These are phyloP conservation scores for Pseudomyrmex flavicornis DNA, from an alignment of 1,140 invertebrate genomes.

Conservation along the genomic window DNA sequence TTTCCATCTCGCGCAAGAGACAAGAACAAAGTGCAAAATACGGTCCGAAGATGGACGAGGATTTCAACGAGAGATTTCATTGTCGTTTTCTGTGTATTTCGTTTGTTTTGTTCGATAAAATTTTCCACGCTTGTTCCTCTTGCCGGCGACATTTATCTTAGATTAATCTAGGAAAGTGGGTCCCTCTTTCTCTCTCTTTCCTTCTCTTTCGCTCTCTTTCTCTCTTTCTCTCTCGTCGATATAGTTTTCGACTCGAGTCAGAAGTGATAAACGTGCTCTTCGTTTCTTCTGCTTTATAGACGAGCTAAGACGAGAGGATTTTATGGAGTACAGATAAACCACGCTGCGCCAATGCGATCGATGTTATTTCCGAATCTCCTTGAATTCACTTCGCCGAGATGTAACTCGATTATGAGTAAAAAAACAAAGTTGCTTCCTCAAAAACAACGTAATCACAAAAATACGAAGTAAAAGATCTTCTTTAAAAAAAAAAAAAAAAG, in stretches of 20 bases:
- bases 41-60: neutral
- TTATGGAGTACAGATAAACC: slow-evolving; percentile 14
- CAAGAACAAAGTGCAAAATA: slow-evolving; percentile 14
- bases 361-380: slow-evolving; percentile 35
- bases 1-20: slow-evolving; percentile 25
- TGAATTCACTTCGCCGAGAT: slow-evolving; percentile 20
- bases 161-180: slow-evolving; percentile 58
- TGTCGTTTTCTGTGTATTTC: neutral
- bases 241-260: slow-evolving; percentile 48
- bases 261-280: slow-evolving; percentile 38
- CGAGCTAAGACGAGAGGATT: slow-evolving; percentile 12
- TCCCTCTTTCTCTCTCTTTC: neutral
- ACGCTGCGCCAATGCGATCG: neutral
- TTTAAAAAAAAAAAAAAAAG: no score
- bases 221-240: neutral
- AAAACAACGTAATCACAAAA: neutral
- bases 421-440: neutral
- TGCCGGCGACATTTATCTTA: slow-evolving; percentile 48
- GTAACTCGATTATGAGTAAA: slow-evolving; percentile 1
- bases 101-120: slow-evolving; percentile 41
- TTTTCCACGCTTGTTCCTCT: slow-evolving; percentile 29
- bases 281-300: slow-evolving; percentile 41
- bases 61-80: slow-evolving; percentile 28
- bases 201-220: no score
- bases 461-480: neutral